Evolutionary conservation across 1,140 invertebrate species (phyloP), one percentile per base, ranked within the genome.

Genomic region (Ips typographus): DNA sequence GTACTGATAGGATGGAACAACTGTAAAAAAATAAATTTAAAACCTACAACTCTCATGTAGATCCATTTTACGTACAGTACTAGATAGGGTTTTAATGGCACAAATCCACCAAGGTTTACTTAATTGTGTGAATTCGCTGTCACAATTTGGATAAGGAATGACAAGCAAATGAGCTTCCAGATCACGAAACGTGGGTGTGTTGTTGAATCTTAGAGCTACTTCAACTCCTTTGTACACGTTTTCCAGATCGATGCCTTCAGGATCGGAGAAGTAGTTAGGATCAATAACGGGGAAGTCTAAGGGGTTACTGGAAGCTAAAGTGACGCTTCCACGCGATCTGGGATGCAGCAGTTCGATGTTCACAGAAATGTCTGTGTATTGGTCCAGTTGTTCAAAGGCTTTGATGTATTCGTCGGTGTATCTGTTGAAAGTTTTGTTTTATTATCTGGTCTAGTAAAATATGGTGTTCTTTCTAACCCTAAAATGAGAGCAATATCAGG

Each of bases 271-370:
- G 73, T 93, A 94, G 67, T 92, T 92, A 0, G 93, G 88, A 74
- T 93, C 85, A 36, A 96, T 88, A 8, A 87, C 78, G 0, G 95
- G 95, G 74, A 90, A 88, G 36, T 87, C 84, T 53, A 85, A 84
- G 1, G 91, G 91, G 81, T 93, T 86, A 52, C 79, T 87, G 64
- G 83, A 86, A 65, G 83, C 80, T 1, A 94, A 79, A 76, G 84
- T 84, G 40, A 95, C 84, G 66, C 82, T 84, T 2, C 93, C 93
- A 60, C 82, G 84, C 41, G 89, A 91, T 79, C 89, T 89, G 1
- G 93, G 93, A 53, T 88, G 81, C 81, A 93, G 80, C 68, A 90
- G 57, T 37, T 51, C 56, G 6, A 59, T 49, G 65, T 59, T 59
- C 4, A 67, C 56, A 41, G 7, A 47, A n/a, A 59, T 47, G 36